phyloP scores from a whole-genome alignment of 2,797 vertebrate species.

The Gymnopithys bicolor region DNA sequence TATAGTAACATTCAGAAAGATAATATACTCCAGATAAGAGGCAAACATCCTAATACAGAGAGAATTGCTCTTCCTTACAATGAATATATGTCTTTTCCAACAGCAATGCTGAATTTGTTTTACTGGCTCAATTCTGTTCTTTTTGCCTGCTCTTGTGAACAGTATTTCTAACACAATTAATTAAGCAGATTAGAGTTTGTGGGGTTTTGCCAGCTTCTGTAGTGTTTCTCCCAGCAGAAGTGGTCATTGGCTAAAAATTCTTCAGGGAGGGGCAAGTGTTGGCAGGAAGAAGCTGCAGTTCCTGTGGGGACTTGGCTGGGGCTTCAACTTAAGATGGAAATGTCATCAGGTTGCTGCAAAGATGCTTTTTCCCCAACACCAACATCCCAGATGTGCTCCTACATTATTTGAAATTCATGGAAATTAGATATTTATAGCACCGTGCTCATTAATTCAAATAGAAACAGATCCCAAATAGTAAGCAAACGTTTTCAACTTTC shows the following conservation, averaged over 20 bases:
- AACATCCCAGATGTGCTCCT: conserved; percentile 16
- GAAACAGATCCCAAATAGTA: conserved; percentile 31
- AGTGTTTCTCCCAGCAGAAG: background rate
- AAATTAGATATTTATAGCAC: conserved; percentile 58
- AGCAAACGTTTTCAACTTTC: conserved; percentile 24
- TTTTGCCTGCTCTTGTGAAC: background rate
- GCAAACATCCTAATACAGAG: background rate
- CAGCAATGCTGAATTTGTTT: background rate
- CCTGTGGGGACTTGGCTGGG: background rate
- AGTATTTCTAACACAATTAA: background rate
- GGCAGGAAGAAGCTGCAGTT: background rate
- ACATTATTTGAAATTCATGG: conserved; percentile 28
- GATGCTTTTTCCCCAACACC: background rate
- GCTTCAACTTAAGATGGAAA: background rate
- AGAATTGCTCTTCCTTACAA: background rate
- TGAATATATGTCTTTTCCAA: background rate
- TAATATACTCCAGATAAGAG: background rate
- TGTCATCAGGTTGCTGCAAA: background rate
- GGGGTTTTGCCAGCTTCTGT: background rate
- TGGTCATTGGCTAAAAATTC: background rate
- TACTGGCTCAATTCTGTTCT: background rate
- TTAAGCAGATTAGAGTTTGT: background rate
- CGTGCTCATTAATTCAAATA: background rate
- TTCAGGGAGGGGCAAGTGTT: background rate
- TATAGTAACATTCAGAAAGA: background rate